Evolutionary conservation across 1,140 invertebrate species (phyloP), one percentile per base, ranked within the genome.

Genomic region (Ceratoteleas bidentatus): DNA sequence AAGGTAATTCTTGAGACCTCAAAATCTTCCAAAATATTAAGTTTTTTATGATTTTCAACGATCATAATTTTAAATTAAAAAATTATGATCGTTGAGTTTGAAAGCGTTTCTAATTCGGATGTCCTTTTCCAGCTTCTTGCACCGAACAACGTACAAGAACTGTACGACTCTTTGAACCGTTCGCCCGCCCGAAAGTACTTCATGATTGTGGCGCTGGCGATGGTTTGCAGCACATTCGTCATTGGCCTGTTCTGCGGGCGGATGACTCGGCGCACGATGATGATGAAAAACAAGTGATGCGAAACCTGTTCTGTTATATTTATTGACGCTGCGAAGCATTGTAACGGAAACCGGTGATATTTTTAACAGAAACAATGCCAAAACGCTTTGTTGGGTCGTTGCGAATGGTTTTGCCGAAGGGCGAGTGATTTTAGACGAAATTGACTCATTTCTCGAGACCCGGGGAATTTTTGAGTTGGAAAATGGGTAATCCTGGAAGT

Each of bases 181-280:
- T 98, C 96, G 0, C 96, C 96, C 40, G 93, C 95, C 3, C 94
- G 94, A 85, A 94, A 94, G 88, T 97, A 96, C 86, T 96, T 98
- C 82, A 92, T 96, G 77, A 92, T 96, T 16, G 91, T 96, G 15
- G 91, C 94, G 10, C 91, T 96, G 53, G 94, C 93, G 24, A 91
- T 95, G 50, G 91, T 97, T n/a, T 95, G 95, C 11, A 88, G 95
- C 61, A 95, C 97, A 70, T 97, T 98, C 85, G 93, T 97, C 9
- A 92, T 94, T 16, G 97, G 97, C 49, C 90, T 98, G 61, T 96
- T 96, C 79, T 97, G 96, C 88, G 97, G 97, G 0, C 91, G 96
- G 81, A 93, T 95, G 24, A 95, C 95, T 3, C 94, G 95, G 86
- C 92, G 95, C 87, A 93, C 94, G 83, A 93, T 93, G 87, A 92